phyloP scores from a whole-genome alignment of 2,113 vertebrate species.

The Paramormyrops kingsleyae region DNA sequence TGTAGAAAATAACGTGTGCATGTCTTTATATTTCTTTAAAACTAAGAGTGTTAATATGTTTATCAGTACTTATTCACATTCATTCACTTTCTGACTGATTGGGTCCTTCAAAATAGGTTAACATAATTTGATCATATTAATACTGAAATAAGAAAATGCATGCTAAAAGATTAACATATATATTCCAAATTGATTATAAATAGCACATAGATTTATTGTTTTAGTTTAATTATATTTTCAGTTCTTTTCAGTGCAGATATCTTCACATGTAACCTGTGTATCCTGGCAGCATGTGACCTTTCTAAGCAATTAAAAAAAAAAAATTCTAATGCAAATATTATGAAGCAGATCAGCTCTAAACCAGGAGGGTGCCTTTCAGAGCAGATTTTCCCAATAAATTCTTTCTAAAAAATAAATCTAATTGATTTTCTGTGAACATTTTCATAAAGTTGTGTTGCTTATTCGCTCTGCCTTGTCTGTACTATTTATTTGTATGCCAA shows the following conservation, averaged over 20 bases:
- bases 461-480: background rate
- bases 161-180: constrained; percentile 13
- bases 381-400: constrained; percentile 41
- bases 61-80: constrained; percentile 3
- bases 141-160: constrained; percentile 18
- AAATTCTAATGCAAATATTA: constrained; percentile 47
- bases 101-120: background rate
- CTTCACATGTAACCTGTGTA: background rate
- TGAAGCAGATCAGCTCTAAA: constrained; percentile 41
- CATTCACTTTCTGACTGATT: background rate
- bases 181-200: background rate
- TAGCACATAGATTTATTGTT: background rate
- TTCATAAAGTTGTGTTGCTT: constrained; percentile 15
- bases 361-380: constrained; percentile 44
- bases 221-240: background rate
- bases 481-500: background rate
- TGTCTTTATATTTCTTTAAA: constrained; percentile 44
- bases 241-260: background rate
- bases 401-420: constrained; percentile 50
- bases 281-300: constrained; percentile 43
- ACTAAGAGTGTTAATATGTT: constrained; percentile 33
- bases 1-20: constrained; percentile 41
- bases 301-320: constrained; percentile 43
- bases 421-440: constrained; percentile 28
- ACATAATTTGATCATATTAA: background rate